Conservation (phyloP, 2,113 vertebrate species). For the Muntiacus muntjak region DNA sequence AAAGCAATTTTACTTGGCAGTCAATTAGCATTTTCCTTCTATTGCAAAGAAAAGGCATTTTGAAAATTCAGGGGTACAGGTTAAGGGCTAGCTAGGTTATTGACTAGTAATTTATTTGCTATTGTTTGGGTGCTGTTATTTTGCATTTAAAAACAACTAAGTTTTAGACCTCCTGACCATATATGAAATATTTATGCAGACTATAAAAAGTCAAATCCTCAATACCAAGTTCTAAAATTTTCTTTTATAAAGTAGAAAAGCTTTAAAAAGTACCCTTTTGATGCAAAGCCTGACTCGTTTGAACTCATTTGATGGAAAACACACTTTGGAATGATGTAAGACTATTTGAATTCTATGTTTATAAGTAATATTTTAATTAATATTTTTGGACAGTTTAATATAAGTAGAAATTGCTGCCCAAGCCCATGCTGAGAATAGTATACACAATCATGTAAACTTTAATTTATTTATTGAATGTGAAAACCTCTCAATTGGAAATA, state of each 20-base stretch:
- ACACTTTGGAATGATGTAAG: background rate
- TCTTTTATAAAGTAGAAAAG: background rate
- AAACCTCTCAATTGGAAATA: background rate
- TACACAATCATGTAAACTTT: background rate
- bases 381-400: background rate
- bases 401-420: background rate
- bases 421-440: background rate
- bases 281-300: background rate
- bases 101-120: background rate
- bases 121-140: background rate
- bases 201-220: background rate
- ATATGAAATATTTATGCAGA: background rate
- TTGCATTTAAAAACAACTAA: background rate
- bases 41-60: background rate
- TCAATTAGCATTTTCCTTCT: background rate
- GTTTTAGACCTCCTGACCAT: background rate
- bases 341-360: background rate
- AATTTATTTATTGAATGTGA: background rate
- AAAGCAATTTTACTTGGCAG: background rate
- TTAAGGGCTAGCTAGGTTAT: accelerated
- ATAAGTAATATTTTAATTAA: background rate
- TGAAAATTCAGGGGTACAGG: background rate
- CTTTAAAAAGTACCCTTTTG: background rate
- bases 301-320: background rate
- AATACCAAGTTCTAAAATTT: background rate